Base-by-base conservation (phyloP, 2,797 vertebrate genomes). In the Malurus splendens region DNA sequence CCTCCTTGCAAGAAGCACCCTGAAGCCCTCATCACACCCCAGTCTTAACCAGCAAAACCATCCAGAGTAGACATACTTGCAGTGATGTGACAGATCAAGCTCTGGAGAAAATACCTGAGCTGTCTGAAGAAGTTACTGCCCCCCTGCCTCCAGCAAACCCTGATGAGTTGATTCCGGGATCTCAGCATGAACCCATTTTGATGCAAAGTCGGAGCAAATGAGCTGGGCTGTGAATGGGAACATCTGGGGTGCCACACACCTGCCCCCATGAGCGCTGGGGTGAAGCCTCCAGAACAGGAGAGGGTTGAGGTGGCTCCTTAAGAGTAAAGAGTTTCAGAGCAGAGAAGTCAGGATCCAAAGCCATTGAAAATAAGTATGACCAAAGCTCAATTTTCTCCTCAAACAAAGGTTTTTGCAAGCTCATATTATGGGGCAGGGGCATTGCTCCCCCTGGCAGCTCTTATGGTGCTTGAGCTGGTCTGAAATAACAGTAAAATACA, bases 61-160 rank as follows among this genome's bases (percentile, higher is more conserved):
- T 7, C 51, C 28, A 9, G 41, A 78, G 27, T 33, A 65, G 50
- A 27, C 0, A 0, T 44, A 18, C 33, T 41, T 52, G 38, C 60
- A 41, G 18, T 17, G 71, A 66, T 14, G 81, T 82, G 81, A 81
- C 60, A 75, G 88, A 88, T 3, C 3, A 0, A 83, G 73, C 55
- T 89, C 51, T 65, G 73, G 47, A 92, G 74, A 77, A 92, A 93
- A 92, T 75, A 86, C 77, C 88, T 87, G 86, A 81, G 59, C 73
- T 83, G 66, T 52, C 81, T 87, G 74, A 83, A 72, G 72, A 90
- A 33, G 57, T 83, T 72, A 72, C 62, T 44, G 20, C 36, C 24
- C 42, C 67, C 36, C 36, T 61, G 70, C 59, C 54, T 60, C 32
- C 60, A 61, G 86, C 79, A 74, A 74, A 67, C 57, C 42, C 59